These are phyloP conservation scores for Ciconia maguari DNA, from an alignment of 2,113 vertebrate species.

Conservation along the genomic window DNA sequence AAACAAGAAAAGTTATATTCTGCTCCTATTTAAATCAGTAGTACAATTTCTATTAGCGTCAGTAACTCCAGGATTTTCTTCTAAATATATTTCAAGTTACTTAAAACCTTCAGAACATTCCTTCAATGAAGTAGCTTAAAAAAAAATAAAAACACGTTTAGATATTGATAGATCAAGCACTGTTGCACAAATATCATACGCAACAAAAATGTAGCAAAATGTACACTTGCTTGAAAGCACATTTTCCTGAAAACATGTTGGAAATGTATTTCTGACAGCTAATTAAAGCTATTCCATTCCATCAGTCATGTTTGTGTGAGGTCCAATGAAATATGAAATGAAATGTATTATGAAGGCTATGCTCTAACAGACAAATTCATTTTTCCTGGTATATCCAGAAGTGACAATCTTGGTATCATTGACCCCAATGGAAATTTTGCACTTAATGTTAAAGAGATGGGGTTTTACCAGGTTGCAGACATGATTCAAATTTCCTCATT, in stretches of 20 bases:
- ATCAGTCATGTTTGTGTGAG: constrained; percentile 20
- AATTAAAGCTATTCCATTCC: constrained; percentile 44
- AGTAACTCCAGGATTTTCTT: not conserved
- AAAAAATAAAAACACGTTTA: not conserved
- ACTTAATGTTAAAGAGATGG: not conserved
- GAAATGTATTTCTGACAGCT: constrained; percentile 44
- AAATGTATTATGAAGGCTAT: not conserved
- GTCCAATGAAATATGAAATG: constrained; percentile 23
- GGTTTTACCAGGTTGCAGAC: not conserved
- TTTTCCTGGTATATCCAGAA: not conserved
- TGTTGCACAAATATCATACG: not conserved
- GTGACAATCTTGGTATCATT: not conserved
- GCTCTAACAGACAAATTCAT: not conserved
- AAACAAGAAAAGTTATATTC: not conserved
- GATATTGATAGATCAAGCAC: not conserved
- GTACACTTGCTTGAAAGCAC: not conserved
- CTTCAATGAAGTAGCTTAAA: not conserved
- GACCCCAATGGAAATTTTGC: not conserved
- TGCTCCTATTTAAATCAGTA: not conserved
- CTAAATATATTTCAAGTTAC: not conserved
- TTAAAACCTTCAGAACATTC: not conserved
- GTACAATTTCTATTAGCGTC: not conserved
- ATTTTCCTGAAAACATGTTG: not conserved
- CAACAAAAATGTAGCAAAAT: not conserved
- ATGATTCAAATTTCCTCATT: not conserved